Evolutionary conservation across 1,140 invertebrate species (phyloP), one percentile per base, ranked within the genome.

Genomic region (Drosophila ironensis): DNA sequence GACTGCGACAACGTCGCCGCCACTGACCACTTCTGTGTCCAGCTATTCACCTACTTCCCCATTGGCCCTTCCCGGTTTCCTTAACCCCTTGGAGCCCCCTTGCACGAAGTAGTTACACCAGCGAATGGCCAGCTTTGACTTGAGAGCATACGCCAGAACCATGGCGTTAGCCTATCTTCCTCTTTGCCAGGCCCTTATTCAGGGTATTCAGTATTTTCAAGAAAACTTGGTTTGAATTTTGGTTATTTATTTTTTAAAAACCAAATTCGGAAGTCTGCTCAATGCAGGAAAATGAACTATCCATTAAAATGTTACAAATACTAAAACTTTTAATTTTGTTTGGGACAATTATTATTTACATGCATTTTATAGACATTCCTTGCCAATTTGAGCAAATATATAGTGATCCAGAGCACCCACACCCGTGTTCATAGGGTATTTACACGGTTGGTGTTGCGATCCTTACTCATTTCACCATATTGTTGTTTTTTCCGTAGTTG

Each of bases 21-120:
- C 75, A 76, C 81, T 86, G 81, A 81, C 81, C 81, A 87, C 81
- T 87, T 87, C 81, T 72, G 54, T 59, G 64, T 69, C 64, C 66
- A 68, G 42, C 22, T 56, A 46, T 42, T 42, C 41, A 42, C 45
- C 40, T 37, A 22, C 35, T 35, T 22, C 8, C 14, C 38, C 28
- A 30, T 11, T 7, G 1, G n/a, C 42, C 30, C 24, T 20, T 7
- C 19, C 16, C 6, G 46, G 33, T 27, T 22, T 28, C 22, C 37
- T 1, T 28, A 12, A 16, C 24, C 12, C 16, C 51, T 40, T 22
- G 19, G 9, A 35, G 40, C 50, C 56, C 35, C 20, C 42, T 51
- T 45, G 16, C 54, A 35, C 46, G 14, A 27, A 54, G 54, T 41
- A 38, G 48, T 53, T 59, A 27, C 35, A 25, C 67, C 38, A 48